Base-by-base conservation (phyloP, 2,888 invertebrate species). In the Lasius platythorax region DNA sequence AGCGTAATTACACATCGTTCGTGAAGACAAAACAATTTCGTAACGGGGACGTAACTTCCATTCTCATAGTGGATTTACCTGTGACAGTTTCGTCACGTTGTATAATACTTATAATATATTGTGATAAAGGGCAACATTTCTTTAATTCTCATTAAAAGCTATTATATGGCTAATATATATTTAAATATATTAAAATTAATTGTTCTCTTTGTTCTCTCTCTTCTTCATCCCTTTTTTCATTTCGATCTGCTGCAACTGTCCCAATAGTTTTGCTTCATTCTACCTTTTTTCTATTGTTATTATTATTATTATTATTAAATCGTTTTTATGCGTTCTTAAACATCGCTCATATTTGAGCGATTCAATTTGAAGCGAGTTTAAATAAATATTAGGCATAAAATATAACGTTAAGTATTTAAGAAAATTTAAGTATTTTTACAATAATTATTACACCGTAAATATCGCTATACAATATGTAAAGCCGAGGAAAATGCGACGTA, bases 1-100 rank as follows among this genome's bases (percentile, higher is more conserved):
- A 37, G 28, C 30, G 33, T 67, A 84, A 83, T 83, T 79, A 30
- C 58, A 50, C 63, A 23, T 61, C 46, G 33, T 50, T 40, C 28
- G 15, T 12, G 64, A 61, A 82, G 46, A 58, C 23, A 53, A 11
- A 56, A 33, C n/a, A 46, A 1, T 84, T 79, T 84, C 40, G 73
- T 74, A 81, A 74, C n/a, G 12, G 23, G 46, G 9, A 67, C 30
- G 53, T 18, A 9, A 37, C 15, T 9, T 33, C 12, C 18, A 37
- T 50, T 46, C 23, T 64, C 43, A n/a, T 53, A 53, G 3, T 33
- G 70, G 53, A 53, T 53, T 53, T 53, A 53, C n/a, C n/a, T n/a
- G 53, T 53, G n/a, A 53, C 8, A n/a, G 53, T 53, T 53, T 33
- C 18, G 33, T 6, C 30, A 28, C 18, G 30, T 50, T 30, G 50